Percentiles rank a stretch among this genome's conserved stretches.
phyloP scores from a whole-genome alignment of 1,140 invertebrate genomes.

The Harpegnathos saltator region DNA sequence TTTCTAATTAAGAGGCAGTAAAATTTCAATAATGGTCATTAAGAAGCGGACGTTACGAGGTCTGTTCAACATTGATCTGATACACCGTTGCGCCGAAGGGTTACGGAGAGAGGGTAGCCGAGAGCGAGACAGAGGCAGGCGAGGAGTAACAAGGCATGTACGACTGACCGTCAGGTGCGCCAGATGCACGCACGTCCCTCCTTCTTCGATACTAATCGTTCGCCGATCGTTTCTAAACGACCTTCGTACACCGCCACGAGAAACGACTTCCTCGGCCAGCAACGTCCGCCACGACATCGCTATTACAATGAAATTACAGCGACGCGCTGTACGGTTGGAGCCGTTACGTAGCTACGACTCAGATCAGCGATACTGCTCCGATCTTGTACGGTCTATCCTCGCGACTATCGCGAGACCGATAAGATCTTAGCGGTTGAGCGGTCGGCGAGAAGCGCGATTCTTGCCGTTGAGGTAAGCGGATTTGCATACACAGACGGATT shows the following conservation, averaged over 20 bases:
- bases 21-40: slow-evolving; percentile 87
- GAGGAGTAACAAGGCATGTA: slow-evolving; percentile 67
- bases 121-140: slow-evolving; percentile 63
- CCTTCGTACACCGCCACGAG: slow-evolving; percentile 55
- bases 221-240: slow-evolving; percentile 81
- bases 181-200: slow-evolving; percentile 82
- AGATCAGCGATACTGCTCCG: slow-evolving; percentile 40
- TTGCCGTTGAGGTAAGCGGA: not conserved
- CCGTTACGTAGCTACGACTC: slow-evolving; percentile 39
- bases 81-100: slow-evolving; percentile 74
- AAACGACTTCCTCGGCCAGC: slow-evolving; percentile 40
- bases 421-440: not conserved
- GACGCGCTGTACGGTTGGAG: slow-evolving; percentile 21
- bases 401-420: not conserved
- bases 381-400: not conserved
- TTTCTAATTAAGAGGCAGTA: slow-evolving; percentile 85
- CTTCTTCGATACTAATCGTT: slow-evolving; percentile 83
- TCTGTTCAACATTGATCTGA: slow-evolving; percentile 73
- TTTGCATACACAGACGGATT: not conserved
- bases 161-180: slow-evolving; percentile 83
- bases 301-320: slow-evolving; percentile 61
- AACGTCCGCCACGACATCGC: slow-evolving; percentile 20
- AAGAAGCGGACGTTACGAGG: slow-evolving; percentile 84
- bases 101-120: slow-evolving; percentile 64
- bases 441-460: not conserved